Conservation (phyloP, 2,113 vertebrate species). For the Coryphaenoides rupestris region DNA sequence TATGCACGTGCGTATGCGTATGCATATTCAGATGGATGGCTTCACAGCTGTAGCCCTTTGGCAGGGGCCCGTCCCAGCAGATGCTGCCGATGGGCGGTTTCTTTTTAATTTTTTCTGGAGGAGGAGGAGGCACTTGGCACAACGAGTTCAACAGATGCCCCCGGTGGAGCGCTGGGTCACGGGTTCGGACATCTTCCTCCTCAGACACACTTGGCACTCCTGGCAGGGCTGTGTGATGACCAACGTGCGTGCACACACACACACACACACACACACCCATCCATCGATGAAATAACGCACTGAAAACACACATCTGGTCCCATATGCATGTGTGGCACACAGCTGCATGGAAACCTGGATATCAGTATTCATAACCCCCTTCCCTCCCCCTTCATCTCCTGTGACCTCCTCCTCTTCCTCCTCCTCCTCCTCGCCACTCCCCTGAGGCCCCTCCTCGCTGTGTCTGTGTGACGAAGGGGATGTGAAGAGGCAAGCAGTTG, state of each 20-base stretch:
- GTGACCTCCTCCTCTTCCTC: conserved; percentile 21
- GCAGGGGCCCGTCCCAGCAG: conserved; percentile 48
- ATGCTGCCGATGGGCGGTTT: conserved; percentile 42
- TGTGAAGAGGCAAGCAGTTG: too few species aligned
- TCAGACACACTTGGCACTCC: conserved; percentile 27
- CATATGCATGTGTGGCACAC: not conserved
- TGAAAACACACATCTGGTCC: too few species aligned
- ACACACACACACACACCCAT: not conserved
- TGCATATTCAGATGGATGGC: conserved; percentile 16
- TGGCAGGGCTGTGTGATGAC: conserved; percentile 8
- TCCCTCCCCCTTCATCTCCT: not conserved
- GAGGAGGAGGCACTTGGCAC: conserved; percentile 46
- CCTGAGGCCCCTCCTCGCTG: too few species aligned
- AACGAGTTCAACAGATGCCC: conserved; percentile 57
- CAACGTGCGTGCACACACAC: not conserved
- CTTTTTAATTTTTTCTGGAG: conserved; percentile 18
- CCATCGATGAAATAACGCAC: not conserved
- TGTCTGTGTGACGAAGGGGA: too few species aligned
- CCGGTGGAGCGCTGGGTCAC: conserved; percentile 59
- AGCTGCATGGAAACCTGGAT: conserved; percentile 17
- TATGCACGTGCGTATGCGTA: not conserved
- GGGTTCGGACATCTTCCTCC: conserved; percentile 59
- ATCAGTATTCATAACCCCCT: too few species aligned
- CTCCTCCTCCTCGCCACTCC: conserved; percentile 11
- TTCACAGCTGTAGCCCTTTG: conserved; percentile 57